phyloP scores from a whole-genome alignment of 2,888 invertebrate genomes.

The Liodrosophila aerea region DNA sequence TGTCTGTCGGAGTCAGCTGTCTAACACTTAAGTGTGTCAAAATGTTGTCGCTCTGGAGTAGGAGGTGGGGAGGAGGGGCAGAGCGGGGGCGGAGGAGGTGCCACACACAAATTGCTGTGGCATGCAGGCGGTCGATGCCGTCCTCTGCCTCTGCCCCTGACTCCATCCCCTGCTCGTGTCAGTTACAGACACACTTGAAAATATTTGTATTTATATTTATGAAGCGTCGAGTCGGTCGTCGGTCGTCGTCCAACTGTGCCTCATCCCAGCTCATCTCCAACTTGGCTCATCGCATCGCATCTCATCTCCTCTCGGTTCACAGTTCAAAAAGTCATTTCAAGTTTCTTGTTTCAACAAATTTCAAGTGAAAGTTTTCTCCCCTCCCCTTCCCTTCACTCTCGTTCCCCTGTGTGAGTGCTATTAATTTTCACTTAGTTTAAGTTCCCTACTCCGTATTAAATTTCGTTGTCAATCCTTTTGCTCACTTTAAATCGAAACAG shows the following conservation, averaged over 20 bases:
- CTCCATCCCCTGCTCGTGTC: constrained; percentile 42
- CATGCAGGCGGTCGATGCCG: constrained; percentile 51
- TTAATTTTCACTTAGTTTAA: constrained; percentile 71
- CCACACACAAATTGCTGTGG: constrained; percentile 59
- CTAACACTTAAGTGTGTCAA: constrained; percentile 78
- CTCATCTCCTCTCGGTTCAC: constrained; percentile 50
- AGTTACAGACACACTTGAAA: constrained; percentile 46
- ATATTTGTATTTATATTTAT: constrained; percentile 50
- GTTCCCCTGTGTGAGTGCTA: constrained; percentile 34
- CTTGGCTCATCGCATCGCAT: constrained; percentile 15
- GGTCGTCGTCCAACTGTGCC: constrained; percentile 10
- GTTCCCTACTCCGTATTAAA: constrained; percentile 58
- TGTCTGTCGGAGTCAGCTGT: constrained; percentile 39
- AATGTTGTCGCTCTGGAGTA: constrained; percentile 61
- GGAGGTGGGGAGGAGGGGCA: not conserved
- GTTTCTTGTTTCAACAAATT: constrained; percentile 70
- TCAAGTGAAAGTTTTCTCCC: constrained; percentile 70
- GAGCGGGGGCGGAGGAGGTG: constrained; percentile 16
- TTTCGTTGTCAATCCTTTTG: constrained; percentile 54
- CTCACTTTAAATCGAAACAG: constrained; percentile 61
- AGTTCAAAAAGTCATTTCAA: constrained; percentile 75
- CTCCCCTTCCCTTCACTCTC: not conserved
- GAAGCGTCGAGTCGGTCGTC: constrained; percentile 39
- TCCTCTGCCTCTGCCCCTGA: not conserved
- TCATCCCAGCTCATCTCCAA: constrained; percentile 21